These are phyloP conservation scores for Muscicapa striata DNA, from an alignment of 2,797 vertebrate genomes.

Conservation along the genomic window DNA sequence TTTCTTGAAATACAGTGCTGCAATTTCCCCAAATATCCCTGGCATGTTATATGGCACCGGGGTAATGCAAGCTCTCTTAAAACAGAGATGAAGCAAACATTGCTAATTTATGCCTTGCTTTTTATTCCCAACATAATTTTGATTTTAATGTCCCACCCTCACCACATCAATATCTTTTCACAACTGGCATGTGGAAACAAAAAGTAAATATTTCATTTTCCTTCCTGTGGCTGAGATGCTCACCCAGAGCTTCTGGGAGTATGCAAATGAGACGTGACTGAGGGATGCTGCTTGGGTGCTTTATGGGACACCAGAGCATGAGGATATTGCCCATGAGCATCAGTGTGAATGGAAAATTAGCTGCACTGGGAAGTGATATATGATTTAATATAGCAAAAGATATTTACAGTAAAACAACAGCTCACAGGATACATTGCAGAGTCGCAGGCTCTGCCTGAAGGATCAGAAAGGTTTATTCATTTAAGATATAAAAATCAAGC, in stretches of 20 bases:
- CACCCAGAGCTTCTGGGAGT: not conserved
- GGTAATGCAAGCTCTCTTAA: constrained; percentile 36
- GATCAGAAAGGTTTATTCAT: constrained; percentile 47
- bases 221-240: constrained; percentile 10
- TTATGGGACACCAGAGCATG: constrained; percentile 18
- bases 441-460: constrained; percentile 19
- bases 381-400: constrained; percentile 42
- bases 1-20: constrained; percentile 48
- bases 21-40: constrained; percentile 20
- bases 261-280: not conserved
- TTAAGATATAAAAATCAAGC: constrained; percentile 21
- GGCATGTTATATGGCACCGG: constrained; percentile 4
- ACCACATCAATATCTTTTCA: constrained; percentile 65
- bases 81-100: constrained; percentile 46
- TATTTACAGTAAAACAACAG: constrained; percentile 54
- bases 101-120: constrained; percentile 67
- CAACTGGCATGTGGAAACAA: constrained; percentile 40
- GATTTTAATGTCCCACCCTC: constrained; percentile 62
- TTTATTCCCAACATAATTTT: constrained; percentile 72
- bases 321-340: constrained; percentile 19
- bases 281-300: constrained; percentile 31
- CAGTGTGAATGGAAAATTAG: constrained; percentile 32
- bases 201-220: constrained; percentile 59
- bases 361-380: constrained; percentile 40
- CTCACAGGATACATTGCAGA: not conserved